These are phyloP conservation scores for Dichetophora obliterata DNA, from an alignment of 2,888 invertebrate species.

Conservation along the genomic window DNA sequence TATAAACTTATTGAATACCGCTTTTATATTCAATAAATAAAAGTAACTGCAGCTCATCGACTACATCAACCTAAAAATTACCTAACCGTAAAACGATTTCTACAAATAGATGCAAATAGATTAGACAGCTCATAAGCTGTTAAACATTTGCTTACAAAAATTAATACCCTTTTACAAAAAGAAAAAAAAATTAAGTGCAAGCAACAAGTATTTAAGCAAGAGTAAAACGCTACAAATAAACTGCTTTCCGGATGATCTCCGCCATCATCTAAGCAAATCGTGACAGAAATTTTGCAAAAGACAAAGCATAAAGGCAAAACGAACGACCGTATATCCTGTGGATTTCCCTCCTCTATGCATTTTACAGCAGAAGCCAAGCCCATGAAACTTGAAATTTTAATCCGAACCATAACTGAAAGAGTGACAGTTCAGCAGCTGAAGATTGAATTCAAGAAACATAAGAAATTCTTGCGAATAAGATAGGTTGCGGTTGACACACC, in stretches of 20 bases:
- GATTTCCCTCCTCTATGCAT: background rate
- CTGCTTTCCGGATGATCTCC: slow-evolving; percentile 24
- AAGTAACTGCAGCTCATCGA: too few species aligned
- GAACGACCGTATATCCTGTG: slow-evolving; percentile 17
- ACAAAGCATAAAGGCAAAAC: slow-evolving; percentile 14
- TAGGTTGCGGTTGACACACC: background rate
- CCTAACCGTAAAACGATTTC: too few species aligned
- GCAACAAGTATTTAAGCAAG: background rate
- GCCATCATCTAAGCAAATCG: slow-evolving; percentile 25
- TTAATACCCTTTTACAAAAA: too few species aligned
- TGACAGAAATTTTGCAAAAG: slow-evolving; percentile 7
- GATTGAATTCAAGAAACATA: background rate
- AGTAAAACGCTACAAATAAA: background rate
- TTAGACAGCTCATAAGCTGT: too few species aligned
- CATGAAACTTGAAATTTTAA: background rate
- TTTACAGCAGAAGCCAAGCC: background rate
- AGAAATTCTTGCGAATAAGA: slow-evolving; percentile 4
- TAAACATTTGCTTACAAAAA: too few species aligned
- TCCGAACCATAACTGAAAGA: background rate
- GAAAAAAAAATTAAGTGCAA: too few species aligned
- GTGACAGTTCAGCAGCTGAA: too few species aligned
- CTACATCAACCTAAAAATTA: too few species aligned
- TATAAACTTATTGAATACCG: too few species aligned
- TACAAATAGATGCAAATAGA: too few species aligned
- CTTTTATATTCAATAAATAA: too few species aligned